These are phyloP conservation scores for Sebastes aleutianus DNA, from an alignment of 2,797 vertebrate species.

Conservation along the genomic window DNA sequence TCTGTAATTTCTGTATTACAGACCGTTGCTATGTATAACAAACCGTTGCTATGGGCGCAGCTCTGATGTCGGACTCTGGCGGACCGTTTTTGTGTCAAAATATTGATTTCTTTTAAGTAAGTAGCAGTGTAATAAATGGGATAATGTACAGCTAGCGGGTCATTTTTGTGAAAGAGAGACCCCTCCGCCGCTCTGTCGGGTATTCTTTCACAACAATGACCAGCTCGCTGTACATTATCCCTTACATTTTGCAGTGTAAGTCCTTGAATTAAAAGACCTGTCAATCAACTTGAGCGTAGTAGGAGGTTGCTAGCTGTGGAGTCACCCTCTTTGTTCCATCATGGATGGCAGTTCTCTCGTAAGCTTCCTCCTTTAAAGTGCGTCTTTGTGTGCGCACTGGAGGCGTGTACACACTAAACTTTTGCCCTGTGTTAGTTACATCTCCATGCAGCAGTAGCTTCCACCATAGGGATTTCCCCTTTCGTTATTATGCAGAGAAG, in stretches of 20 bases:
- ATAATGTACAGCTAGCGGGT: too few species aligned
- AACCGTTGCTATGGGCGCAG: too few species aligned
- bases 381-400: not conserved
- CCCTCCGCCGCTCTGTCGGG: too few species aligned
- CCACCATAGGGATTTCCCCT: slow-evolving; percentile 66
- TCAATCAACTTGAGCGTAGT: not conserved
- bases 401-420: slow-evolving; percentile 58
- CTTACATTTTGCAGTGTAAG: not conserved
- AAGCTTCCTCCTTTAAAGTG: slow-evolving; percentile 6
- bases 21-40: too few species aligned
- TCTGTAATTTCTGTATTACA: too few species aligned
- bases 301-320: not conserved
- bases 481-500: slow-evolving; percentile 64
- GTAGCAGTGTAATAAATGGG: too few species aligned
- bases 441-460: slow-evolving; percentile 45
- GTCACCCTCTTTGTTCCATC: slow-evolving; percentile 6
- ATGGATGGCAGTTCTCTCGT: not conserved
- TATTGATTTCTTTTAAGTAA: too few species aligned
- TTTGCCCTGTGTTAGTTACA: slow-evolving; percentile 57
- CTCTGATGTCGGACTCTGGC: too few species aligned
- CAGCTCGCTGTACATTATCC: too few species aligned
- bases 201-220: too few species aligned
- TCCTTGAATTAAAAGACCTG: not conserved
- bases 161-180: too few species aligned
- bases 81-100: too few species aligned